Base-by-base conservation (phyloP, 2,888 invertebrate species). In the Pristionchus arcanus region DNA sequence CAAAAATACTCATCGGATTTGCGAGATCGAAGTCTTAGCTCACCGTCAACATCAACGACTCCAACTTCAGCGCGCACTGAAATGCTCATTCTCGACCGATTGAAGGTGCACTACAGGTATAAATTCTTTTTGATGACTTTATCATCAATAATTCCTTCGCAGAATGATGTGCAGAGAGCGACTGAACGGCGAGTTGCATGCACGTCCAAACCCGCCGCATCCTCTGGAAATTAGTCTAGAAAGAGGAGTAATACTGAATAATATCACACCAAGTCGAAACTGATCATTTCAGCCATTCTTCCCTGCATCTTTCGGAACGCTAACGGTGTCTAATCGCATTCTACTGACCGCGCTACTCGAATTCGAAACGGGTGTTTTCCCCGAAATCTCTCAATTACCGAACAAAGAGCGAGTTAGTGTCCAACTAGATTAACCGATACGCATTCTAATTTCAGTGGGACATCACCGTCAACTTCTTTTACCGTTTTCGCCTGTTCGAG, bases 191-290 rank as follows among this genome's bases (percentile, higher is more conserved):
- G 81, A 81, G n/a, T 53, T 81, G 49, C n/a, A 53, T 49, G 49
- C 81, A 0, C 81, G 81, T 7, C 28, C 81, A 3, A 49, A 42
- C 49, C 81, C 81, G 9, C 81, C 81, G 11, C 81, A 81, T 81
- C 81, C 81, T 3, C 81, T 81, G 81, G 81, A 81, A n/a, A 81
- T 81, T 1, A 81, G 74, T 9, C 34, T 74, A 2, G 74, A 74
- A 21, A 37, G 37, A 74, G 74, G 74, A 25, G 74, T 74, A 21
- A 25, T 37, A 37, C 21, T 28, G 28, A 9, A 34, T 25, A 42
- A n/a, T 19, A 42, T 66, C 25, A n/a, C 21, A 66, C 2, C 28
- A 21, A 9, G 15, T 37, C 0, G n/a, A 77, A 42, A 42, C 25
- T 42, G 3, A 4, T 55, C 55, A 63, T 81, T 81, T 0, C 49